Evolutionary conservation across 1,140 invertebrate genomes (phyloP).

Genomic region (Polypedilum vanderplanki): DNA sequence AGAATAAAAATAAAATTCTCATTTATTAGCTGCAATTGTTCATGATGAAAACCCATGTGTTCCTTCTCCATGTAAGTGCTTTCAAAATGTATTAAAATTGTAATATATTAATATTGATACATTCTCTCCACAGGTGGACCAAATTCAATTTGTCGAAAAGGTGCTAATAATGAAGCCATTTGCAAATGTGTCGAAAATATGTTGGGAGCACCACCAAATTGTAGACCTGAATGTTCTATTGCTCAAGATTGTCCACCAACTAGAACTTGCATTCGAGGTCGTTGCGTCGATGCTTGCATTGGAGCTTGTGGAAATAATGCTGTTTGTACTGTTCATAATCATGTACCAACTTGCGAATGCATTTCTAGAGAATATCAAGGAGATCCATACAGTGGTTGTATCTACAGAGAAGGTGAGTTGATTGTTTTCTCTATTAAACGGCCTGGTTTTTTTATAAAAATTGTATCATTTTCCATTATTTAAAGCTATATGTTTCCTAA

Average conservation of each 20-base stretch:
- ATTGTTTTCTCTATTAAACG: background rate
- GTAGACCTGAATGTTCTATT: constrained; percentile 69
- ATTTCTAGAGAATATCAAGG: constrained; percentile 62
- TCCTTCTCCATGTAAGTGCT: constrained; percentile 60
- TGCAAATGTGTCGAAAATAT: constrained; percentile 71
- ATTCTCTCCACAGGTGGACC: no score
- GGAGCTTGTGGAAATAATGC: constrained; percentile 79
- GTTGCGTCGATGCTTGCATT: constrained; percentile 71
- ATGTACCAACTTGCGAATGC: constrained; percentile 71
- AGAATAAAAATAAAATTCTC: background rate
- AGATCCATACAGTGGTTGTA: constrained; percentile 74
- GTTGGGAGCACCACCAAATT: constrained; percentile 74
- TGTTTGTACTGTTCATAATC: constrained; percentile 65
- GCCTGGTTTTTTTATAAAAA: no score
- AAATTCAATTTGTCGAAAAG: constrained; percentile 66
- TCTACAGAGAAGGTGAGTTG: constrained; percentile 55
- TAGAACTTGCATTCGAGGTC: constrained; percentile 67
- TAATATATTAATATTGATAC: no score
- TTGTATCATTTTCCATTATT: no score
- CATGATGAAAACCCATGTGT: constrained; percentile 57
- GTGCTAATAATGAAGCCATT: constrained; percentile 56
- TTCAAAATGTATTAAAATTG: no score
- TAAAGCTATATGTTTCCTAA: no score
- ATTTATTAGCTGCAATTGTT: constrained; percentile 38
- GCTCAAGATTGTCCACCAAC: constrained; percentile 71